phyloP scores from a whole-genome alignment of 53 echinoderm and acorn worm genomes.

The Luidia sarsii region DNA sequence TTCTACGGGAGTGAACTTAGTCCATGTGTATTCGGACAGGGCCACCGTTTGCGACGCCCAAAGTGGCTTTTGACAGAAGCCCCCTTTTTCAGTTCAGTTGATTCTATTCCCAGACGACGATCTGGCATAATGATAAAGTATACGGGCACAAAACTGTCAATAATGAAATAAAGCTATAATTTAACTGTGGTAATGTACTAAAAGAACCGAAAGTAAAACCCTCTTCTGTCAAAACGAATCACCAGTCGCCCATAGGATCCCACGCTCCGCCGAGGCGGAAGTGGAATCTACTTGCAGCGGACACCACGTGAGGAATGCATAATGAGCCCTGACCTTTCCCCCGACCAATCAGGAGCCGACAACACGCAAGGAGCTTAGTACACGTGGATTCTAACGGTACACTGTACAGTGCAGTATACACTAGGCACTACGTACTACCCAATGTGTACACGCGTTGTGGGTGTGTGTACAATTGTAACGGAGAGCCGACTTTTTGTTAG shows the following conservation, averaged over 20 bases:
- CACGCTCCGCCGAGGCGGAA: too few relatives aligned
- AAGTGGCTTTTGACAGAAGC: too few relatives aligned
- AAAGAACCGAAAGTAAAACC: neutral
- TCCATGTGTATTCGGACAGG: too few relatives aligned
- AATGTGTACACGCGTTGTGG: neutral
- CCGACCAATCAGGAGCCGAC: slow-evolving; percentile 42
- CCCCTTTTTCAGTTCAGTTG: too few relatives aligned
- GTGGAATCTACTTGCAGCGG: too few relatives aligned
- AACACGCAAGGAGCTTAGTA: slow-evolving; percentile 9
- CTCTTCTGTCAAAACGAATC: neutral
- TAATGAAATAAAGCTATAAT: neutral
- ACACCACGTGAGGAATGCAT: too few relatives aligned
- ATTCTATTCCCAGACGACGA: too few relatives aligned
- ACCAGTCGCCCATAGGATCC: neutral
- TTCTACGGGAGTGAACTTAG: too few relatives aligned
- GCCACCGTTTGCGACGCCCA: too few relatives aligned
- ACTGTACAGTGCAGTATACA: neutral
- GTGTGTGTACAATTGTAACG: neutral
- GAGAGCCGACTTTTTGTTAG: neutral
- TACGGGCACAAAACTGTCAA: too few relatives aligned
- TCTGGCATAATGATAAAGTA: too few relatives aligned
- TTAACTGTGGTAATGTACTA: neutral
- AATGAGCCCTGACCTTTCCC: neutral
- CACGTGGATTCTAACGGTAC: slow-evolving; percentile 18
- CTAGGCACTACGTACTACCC: neutral